Evolutionary conservation across 1,140 invertebrate genomes (phyloP), one percentile per base, ranked within the genome.

Genomic region (Lethrus apterus): DNA sequence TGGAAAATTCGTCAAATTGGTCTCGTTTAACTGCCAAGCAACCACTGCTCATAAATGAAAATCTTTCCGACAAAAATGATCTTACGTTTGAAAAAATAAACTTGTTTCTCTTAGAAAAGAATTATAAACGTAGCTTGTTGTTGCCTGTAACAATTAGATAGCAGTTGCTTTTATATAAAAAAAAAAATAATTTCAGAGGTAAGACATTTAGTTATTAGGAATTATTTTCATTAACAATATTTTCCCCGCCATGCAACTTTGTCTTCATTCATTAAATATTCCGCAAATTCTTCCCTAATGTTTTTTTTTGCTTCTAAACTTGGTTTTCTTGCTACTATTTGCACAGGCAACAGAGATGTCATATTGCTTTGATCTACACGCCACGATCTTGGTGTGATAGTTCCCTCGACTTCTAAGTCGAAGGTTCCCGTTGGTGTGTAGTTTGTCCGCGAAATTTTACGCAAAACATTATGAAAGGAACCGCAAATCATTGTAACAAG

Each of bases 201-300:
- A 38, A 38, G 35, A 17, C 3, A 15, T 11, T 35, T 11, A 11
- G 3, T 38, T 20, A 20, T 38, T 38, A 20, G 18, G 8, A 21
- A 21, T 17, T n/a, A n/a, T n/a, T 36, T 46, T 24, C n/a, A 10
- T 15, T 36, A 46, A 38, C 23, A 48, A 48, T 41, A 48, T 0
- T 42, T 48, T 15, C 32, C 36, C 36, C 41, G 46, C 36, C 35
- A 48, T 41, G 46, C 31, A 41, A 48, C n/a, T 42, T 29, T 31
- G 19, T 30, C 35, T 23, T 26, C 32, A 31, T 40, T 48, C 36
- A 32, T 48, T 20, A 48, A 48, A 41, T 48, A 48, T 42, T 41
- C 35, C 4, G 24, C 15, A 41, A 42, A 48, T 31, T 40, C 21
- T 38, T 46, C 20, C 26, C 20, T 46, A 26, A 46, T 36, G 21